A percentile compares a stretch with the other conserved stretches of the same genome.
These are phyloP conservation scores for Tetheella fluctuosa DNA, from an alignment of 2,888 invertebrate species.

Conservation along the genomic window DNA sequence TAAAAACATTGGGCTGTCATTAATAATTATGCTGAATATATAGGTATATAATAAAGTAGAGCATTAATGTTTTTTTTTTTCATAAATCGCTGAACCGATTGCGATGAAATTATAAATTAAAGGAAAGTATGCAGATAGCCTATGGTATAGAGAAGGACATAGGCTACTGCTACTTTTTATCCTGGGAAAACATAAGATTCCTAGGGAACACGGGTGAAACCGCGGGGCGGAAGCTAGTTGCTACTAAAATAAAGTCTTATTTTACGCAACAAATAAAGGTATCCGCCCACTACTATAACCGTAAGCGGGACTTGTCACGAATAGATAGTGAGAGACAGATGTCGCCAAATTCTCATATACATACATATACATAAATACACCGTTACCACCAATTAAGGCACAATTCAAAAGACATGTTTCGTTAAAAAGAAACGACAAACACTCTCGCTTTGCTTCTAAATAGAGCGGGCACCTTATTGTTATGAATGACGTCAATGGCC, in stretches of 20 bases:
- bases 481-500: constrained; percentile 28
- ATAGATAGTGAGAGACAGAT: neutral
- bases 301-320: neutral
- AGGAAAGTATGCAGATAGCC: too few species aligned
- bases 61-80: too few species aligned
- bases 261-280: neutral
- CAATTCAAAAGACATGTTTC: neutral
- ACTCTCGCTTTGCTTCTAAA: constrained; percentile 6
- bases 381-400: neutral
- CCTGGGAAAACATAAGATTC: too few species aligned
- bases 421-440: neutral
- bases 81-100: too few species aligned
- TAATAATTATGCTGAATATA: neutral
- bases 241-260: too few species aligned
- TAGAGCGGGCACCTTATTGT: constrained; percentile 25
- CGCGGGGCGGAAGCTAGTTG: too few species aligned
- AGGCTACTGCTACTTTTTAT: too few species aligned
- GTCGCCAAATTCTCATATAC: neutral
- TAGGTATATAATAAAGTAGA: neutral
- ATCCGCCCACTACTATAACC: neutral
- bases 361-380: too few species aligned
- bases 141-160: too few species aligned
- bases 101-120: too few species aligned
- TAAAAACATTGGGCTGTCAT: neutral
- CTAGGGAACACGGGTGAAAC: too few species aligned